A percentile compares a stretch with the other conserved stretches of the same genome.
Evolutionary conservation across 1,140 invertebrate genomes (phyloP).

Genomic region (Bombus polaris): DNA sequence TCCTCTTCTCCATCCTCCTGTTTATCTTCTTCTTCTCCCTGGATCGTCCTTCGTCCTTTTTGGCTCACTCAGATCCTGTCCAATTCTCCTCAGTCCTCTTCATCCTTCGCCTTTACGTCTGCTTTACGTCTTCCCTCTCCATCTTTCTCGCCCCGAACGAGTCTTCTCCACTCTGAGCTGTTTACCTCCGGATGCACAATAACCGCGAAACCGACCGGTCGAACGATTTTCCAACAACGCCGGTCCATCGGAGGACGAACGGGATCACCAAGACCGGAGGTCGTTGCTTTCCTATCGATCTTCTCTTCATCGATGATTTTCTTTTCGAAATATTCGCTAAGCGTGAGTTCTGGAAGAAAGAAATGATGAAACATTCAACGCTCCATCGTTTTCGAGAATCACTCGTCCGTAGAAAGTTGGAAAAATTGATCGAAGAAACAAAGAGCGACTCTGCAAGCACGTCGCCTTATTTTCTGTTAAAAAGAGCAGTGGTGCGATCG

Average conservation of each 20-base stretch:
- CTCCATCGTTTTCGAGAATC: background rate
- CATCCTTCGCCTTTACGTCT: background rate
- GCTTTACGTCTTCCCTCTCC: background rate
- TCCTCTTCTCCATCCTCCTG: background rate
- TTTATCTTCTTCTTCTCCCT: slow-evolving; percentile 25
- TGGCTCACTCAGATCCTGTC: background rate
- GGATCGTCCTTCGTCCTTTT: background rate
- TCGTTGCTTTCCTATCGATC: background rate
- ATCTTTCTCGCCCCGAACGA: background rate
- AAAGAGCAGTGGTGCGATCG: slow-evolving; percentile 14
- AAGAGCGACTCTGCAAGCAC: background rate
- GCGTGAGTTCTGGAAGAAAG: background rate
- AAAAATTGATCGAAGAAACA: background rate
- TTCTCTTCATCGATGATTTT: background rate
- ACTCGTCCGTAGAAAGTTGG: background rate
- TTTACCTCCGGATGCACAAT: background rate
- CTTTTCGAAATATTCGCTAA: background rate
- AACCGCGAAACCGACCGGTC: too few relatives aligned
- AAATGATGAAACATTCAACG: background rate
- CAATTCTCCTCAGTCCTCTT: background rate
- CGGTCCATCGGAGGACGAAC: too few relatives aligned
- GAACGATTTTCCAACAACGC: background rate
- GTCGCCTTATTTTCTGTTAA: background rate
- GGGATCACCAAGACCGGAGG: background rate
- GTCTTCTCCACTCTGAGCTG: background rate